Base-by-base conservation (phyloP, 1,140 invertebrate species). In the Homalodisca vitripennis region DNA sequence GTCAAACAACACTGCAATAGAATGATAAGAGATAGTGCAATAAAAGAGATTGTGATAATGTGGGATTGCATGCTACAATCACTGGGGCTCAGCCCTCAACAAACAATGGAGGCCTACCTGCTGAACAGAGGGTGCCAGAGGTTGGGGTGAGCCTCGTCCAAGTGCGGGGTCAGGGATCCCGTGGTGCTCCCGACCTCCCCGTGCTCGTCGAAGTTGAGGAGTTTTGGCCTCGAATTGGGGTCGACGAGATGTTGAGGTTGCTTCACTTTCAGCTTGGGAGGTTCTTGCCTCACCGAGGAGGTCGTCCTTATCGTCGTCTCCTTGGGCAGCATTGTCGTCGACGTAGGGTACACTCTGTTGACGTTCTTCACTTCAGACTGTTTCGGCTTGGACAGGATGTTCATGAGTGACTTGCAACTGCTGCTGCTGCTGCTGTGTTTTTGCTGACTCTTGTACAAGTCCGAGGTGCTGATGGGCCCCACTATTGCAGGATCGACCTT, bases 121-220 rank as follows among this genome's bases (percentile, higher is more conserved):
- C 86, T 86, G 75, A 89, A 89, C 0, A 89, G 79, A 3, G 88
- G 87, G 82, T 89, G 87, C 87, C 87, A 89, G 22, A 89, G 78
- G 46, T 86, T 84, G 34, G 84, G 84, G 69, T 87, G 83, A 31
- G 80, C 76, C 55, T 84, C 82, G 64, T 80, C 78, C 67, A 76
- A 60, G 71, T 79, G 77, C 22, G 60, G 71, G n/a, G 60, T 66
- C 27, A 80, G 73, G 60, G 77, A 77, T 13, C 75, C 75, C 0
- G 84, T 86, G 12, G 84, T 85, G 76, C 84, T 86, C 67, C 84
- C 85, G 3, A 85, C 83, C 74, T 86, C 84, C 1, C 83, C 80
- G 22, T 83, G 29, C 65, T 71, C 72, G 2, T 76, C 73, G 14
- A 74, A 70, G 30, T 77, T 77, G n/a, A 78, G 71, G 2, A 77